phyloP scores from a whole-genome alignment of 2,113 vertebrate species.

The Apistogramma diplotaenia region DNA sequence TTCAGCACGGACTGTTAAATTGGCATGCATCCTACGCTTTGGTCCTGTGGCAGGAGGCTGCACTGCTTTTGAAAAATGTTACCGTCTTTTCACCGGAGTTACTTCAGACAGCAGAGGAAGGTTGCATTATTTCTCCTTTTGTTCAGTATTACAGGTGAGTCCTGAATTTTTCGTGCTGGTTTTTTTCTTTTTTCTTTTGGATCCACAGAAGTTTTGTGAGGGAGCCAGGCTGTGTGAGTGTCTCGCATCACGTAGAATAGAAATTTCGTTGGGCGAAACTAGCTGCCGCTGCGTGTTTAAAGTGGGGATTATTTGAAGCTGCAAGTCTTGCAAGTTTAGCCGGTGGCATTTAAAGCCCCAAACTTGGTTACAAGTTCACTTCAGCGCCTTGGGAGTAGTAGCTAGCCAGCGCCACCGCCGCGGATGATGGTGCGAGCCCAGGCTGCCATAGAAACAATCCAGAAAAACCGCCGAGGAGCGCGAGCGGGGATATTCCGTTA shows the following conservation, averaged over 20 bases:
- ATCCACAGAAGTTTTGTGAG: conserved; percentile 52
- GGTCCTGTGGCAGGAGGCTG: conserved; percentile 12
- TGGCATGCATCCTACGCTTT: conserved; percentile 13
- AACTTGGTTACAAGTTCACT: conserved; percentile 64
- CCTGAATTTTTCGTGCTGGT: not conserved
- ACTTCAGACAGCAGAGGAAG: conserved; percentile 32
- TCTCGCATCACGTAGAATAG: not conserved
- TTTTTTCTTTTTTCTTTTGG: no score
- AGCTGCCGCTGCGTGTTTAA: not conserved
- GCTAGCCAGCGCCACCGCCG: not conserved
- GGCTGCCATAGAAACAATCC: conserved; percentile 68
- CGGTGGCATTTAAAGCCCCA: not conserved
- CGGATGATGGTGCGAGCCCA: conserved; percentile 44
- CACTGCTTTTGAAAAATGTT: conserved; percentile 52
- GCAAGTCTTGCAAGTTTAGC: not conserved
- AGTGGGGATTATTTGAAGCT: not conserved
- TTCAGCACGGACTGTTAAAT: conserved; percentile 55
- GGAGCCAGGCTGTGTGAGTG: not conserved
- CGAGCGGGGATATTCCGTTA: not conserved
- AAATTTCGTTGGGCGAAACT: not conserved
- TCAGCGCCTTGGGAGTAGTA: conserved; percentile 3
- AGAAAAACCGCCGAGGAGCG: conserved; percentile 33
- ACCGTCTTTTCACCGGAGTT: conserved; percentile 53
- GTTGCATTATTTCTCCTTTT: conserved; percentile 53
- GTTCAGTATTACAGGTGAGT: conserved; percentile 72